These are phyloP conservation scores for Coecobrya sp. DNA, from an alignment of 2,888 invertebrate genomes.

Conservation along the genomic window DNA sequence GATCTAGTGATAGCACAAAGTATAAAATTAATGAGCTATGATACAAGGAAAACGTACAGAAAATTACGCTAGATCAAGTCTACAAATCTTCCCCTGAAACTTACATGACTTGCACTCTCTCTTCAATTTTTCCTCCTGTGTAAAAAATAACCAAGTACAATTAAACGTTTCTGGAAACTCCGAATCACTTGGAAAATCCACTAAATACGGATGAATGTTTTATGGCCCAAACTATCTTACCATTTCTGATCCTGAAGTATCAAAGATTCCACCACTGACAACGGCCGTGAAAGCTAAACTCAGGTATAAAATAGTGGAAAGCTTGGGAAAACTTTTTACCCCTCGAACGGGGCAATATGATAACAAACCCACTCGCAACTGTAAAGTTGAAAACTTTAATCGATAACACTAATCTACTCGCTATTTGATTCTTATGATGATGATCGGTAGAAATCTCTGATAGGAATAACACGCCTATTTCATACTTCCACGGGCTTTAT, in stretches of 20 bases:
- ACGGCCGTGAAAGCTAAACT: too few relatives aligned
- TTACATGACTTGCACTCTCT: constrained; percentile 83
- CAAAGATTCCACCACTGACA: background rate
- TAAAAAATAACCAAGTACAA: background rate
- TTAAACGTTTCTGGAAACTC: background rate
- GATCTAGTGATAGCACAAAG: constrained; percentile 44
- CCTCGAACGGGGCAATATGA: constrained; percentile 57
- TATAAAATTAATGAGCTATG: constrained; percentile 9
- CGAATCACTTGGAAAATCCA: background rate
- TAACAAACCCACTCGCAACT: background rate
- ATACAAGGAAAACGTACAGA: background rate
- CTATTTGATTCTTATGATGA: constrained; percentile 4
- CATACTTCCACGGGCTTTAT: constrained; percentile 70
- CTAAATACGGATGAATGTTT: background rate
- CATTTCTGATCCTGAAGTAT: constrained; percentile 12
- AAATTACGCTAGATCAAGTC: too few relatives aligned
- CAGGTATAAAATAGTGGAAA: too few relatives aligned
- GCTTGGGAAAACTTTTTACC: background rate
- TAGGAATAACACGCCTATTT: constrained; percentile 58
- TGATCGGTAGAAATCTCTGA: constrained; percentile 61
- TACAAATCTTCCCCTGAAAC: background rate
- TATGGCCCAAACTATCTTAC: constrained; percentile 1
- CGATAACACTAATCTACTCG: background rate
- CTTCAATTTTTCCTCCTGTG: constrained; percentile 83
- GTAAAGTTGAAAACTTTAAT: background rate